Evolutionary conservation across 2,113 vertebrate genomes (phyloP), one percentile per base, ranked within the genome.

Genomic region (Pycnonotus jocosus): DNA sequence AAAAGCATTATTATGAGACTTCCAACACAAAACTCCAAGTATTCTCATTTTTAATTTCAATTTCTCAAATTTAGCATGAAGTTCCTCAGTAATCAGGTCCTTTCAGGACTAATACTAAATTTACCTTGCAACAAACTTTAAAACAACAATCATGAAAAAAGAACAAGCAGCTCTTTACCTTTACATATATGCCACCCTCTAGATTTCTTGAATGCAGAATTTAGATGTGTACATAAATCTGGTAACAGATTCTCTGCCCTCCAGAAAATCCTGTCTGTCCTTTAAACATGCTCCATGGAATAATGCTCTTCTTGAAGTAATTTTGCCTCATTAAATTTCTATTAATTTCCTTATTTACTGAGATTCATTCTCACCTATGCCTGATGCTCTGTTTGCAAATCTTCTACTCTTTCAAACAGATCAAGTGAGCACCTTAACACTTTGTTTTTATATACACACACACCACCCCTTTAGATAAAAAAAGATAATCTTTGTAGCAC

Each of bases 281-380:
- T 79, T 33, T 42, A 86, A 38, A 90, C 11, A 88, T 61, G 12
- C 30, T 91, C 42, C 89, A 70, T 14, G 23, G 27, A 80, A 88
- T 15, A 65, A 89, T 37, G 38, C 38, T 76, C 42, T 27, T 93
- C 53, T 72, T 81, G 47, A 92, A 71, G 65, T 86, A 60, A 76
- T 35, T 90, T 88, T 37, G 21, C 44, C 93, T 96, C 53, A 88
- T 45, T 92, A 92, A 58, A 95, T 80, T 82, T 93, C 31, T 80
- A 57, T 44, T 83, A 33, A 91, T 66, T 35, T 33, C 38, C 47
- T 47, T 40, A 62, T 78, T 86, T 37, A 42, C 68, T 50, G 25
- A 47, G 77, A 88, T 92, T 76, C 84, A 71, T 31, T 88, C 64
- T 92, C 76, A 64, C 48, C 25, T 69, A 61, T 19, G 40, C 15